A percentile compares a stretch with the other conserved stretches of the same genome.
These are phyloP conservation scores for Unio delphinus DNA, from an alignment of 2,888 invertebrate genomes.

Conservation along the genomic window DNA sequence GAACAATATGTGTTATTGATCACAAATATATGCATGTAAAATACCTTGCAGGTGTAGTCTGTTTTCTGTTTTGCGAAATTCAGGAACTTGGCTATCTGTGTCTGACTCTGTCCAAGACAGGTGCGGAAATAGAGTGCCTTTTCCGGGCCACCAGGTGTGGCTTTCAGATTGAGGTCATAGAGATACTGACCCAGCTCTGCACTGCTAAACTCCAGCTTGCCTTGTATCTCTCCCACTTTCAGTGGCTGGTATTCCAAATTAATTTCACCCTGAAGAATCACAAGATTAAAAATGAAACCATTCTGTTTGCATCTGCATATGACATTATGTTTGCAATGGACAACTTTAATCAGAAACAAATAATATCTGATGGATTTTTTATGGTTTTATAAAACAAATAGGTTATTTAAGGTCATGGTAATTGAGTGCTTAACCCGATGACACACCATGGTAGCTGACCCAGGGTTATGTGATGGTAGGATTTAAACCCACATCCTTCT, in stretches of 20 bases:
- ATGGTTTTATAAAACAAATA: too few relatives aligned
- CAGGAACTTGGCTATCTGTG: constrained; percentile 67
- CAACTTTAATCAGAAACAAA: too few relatives aligned
- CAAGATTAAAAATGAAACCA: too few relatives aligned
- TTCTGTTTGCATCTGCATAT: too few relatives aligned
- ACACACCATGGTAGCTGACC: too few relatives aligned
- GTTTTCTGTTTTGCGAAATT: constrained; percentile 71
- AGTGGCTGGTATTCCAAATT: constrained; percentile 71
- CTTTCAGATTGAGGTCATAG: constrained; percentile 69
- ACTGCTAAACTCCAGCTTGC: constrained; percentile 67
- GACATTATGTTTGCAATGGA: too few relatives aligned
- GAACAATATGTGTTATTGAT: background rate
- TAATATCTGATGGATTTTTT: too few relatives aligned
- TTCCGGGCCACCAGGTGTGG: constrained; percentile 68
- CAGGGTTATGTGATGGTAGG: too few relatives aligned
- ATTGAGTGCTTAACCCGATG: too few relatives aligned
- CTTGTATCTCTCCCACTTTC: constrained; percentile 64
- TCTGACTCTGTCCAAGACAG: constrained; percentile 64
- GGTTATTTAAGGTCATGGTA: too few relatives aligned
- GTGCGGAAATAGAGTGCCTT: constrained; percentile 68
- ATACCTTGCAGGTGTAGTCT: constrained; percentile 71
- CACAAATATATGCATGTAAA: background rate
- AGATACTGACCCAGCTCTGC: constrained; percentile 69
- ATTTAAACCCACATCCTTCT: too few relatives aligned
- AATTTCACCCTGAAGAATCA: constrained; percentile 60